Conservation (phyloP, 2,888 invertebrate species). For the Eledona agricola region DNA sequence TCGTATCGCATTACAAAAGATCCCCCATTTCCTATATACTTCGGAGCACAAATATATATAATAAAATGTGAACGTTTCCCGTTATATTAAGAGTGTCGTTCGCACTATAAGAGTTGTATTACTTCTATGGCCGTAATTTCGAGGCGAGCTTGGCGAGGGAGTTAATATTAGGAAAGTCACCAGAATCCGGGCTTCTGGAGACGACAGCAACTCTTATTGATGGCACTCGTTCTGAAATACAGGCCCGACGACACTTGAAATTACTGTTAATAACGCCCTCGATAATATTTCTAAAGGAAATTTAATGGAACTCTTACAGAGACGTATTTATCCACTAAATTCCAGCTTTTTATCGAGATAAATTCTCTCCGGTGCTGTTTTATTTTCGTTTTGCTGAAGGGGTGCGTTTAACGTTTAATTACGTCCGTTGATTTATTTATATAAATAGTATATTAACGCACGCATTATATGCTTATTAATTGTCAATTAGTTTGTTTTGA, state of each 20-base stretch:
- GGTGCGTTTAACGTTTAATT: too few species aligned
- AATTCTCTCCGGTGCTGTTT: too few species aligned
- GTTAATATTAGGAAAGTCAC: constrained; percentile 46
- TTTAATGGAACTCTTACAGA: constrained; percentile 45
- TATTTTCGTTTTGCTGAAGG: too few species aligned
- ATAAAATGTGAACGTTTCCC: constrained; percentile 42
- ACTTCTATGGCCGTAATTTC: constrained; percentile 46
- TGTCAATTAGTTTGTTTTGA: too few species aligned
- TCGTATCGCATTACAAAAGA: constrained; percentile 25
- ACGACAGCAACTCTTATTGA: constrained; percentile 49
- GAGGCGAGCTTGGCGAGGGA: constrained; percentile 39
- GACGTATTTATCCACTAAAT: constrained; percentile 38
- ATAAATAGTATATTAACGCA: too few species aligned
- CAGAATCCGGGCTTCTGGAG: constrained; percentile 44
- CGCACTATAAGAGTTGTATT: constrained; percentile 47
- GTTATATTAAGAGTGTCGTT: constrained; percentile 48
- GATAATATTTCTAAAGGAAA: constrained; percentile 47
- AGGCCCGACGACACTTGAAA: constrained; percentile 44
- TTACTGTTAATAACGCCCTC: constrained; percentile 46
- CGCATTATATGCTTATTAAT: too few species aligned
- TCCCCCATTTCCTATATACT: constrained; percentile 20
- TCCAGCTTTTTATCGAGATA: too few species aligned
- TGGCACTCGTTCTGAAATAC: constrained; percentile 46
- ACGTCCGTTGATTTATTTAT: too few species aligned
- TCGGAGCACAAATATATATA: constrained; percentile 37